These are phyloP conservation scores for Euura lappo DNA, from an alignment of 1,140 invertebrate genomes.

Conservation along the genomic window DNA sequence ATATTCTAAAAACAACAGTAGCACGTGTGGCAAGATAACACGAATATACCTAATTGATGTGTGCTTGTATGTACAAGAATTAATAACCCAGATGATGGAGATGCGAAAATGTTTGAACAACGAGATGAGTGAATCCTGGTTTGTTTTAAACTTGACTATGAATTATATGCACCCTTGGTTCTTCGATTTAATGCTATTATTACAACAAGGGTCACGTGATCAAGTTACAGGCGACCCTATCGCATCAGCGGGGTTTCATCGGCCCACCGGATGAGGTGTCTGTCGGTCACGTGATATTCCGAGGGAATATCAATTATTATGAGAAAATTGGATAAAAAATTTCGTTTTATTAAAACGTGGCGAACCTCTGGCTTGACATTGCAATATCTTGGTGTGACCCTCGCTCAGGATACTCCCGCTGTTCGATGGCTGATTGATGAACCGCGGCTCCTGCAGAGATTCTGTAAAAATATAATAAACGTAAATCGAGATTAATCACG, in stretches of 20 bases:
- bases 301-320: constrained; percentile 18
- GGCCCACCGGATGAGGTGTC: constrained; percentile 47
- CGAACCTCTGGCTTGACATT: constrained; percentile 86
- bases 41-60: too few species aligned
- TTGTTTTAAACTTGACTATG: not conserved
- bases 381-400: constrained; percentile 86
- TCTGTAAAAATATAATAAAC: constrained; percentile 59
- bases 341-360: not conserved
- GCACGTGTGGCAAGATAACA: not conserved
- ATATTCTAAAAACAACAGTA: not conserved
- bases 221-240: constrained; percentile 41
- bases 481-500: not conserved
- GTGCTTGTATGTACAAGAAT: too few species aligned
- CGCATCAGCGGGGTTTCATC: constrained; percentile 46
- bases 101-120: not conserved
- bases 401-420: constrained; percentile 84
- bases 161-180: constrained; percentile 25
- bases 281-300: constrained; percentile 41
- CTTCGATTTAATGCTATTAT: constrained; percentile 49
- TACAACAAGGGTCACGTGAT: constrained; percentile 49
- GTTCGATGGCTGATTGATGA: constrained; percentile 81
- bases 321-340: not conserved
- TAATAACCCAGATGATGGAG: too few species aligned
- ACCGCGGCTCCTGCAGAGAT: constrained; percentile 78
- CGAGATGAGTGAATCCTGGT: not conserved